These are phyloP conservation scores for Corella eumyota DNA, from an alignment of 23 tunicate genomes.

Conservation along the genomic window DNA sequence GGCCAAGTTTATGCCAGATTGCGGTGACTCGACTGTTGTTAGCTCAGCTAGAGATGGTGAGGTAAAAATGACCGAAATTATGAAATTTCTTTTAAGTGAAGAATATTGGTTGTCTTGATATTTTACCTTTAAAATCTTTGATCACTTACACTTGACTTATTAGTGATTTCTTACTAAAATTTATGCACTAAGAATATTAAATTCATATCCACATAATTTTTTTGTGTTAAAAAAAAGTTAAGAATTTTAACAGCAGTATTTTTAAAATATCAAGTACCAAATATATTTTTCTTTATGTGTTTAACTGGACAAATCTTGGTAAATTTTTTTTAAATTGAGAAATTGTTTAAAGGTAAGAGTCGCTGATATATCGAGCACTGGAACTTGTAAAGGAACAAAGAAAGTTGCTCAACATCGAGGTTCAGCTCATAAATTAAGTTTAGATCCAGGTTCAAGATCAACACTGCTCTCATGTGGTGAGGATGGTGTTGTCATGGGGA, in stretches of 20 bases:
- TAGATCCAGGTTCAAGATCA: slow-evolving; percentile 30
- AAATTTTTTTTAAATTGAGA: not conserved
- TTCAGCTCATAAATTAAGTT: slow-evolving; percentile 74
- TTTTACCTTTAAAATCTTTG: no score
- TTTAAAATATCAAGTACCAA: no score
- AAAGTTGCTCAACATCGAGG: slow-evolving; percentile 82
- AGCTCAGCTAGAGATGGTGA: slow-evolving; percentile 89
- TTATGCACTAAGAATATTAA: no score
- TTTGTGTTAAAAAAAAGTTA: no score
- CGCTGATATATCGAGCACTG: slow-evolving; percentile 58
- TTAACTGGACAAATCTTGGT: not conserved
- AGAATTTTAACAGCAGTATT: no score
- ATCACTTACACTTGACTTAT: not conserved
- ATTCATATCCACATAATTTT: no score
- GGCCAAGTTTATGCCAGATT: slow-evolving; percentile 78
- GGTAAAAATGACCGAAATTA: slow-evolving; percentile 15
- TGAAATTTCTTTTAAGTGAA: not conserved
- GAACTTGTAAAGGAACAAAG: slow-evolving; percentile 47
- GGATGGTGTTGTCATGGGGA: slow-evolving; percentile 71
- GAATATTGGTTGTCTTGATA: no score
- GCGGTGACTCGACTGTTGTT: slow-evolving; percentile 59
- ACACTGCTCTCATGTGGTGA: slow-evolving; percentile 81
- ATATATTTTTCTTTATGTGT: no score
- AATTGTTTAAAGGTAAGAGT: slow-evolving; percentile 52
- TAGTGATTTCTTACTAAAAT: no score